A percentile compares a stretch with the other conserved stretches of the same genome.
Evolutionary conservation across 2,797 vertebrate genomes (phyloP).

Genomic region (Lutjanus campechanus): DNA sequence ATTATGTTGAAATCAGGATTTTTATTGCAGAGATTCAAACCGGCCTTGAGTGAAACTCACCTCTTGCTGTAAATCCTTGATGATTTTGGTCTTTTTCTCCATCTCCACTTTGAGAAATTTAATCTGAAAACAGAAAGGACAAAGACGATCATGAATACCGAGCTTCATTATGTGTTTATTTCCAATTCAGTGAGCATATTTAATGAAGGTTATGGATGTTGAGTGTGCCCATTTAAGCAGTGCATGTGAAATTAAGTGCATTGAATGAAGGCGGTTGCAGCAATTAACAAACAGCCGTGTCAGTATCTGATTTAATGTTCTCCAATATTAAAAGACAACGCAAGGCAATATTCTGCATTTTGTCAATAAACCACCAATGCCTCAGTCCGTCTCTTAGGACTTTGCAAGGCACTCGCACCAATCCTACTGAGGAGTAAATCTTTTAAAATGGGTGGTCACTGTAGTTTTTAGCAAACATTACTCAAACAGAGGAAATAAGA

Average conservation of each 20-base stretch:
- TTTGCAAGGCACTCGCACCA: not conserved
- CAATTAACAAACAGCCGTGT: not conserved
- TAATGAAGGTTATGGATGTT: slow-evolving; percentile 1
- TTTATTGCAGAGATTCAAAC: not conserved
- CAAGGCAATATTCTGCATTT: not conserved
- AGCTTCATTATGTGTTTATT: not conserved
- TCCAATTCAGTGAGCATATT: slow-evolving; percentile 13
- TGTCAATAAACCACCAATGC: not conserved
- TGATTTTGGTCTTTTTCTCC: slow-evolving; percentile 98
- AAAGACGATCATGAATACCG: slow-evolving; percentile 9
- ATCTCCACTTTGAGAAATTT: slow-evolving; percentile 98
- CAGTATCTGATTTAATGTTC: not conserved
- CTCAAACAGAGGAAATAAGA: not conserved
- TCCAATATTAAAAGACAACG: not conserved
- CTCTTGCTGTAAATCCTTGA: slow-evolving; percentile 98
- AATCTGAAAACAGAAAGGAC: slow-evolving; percentile 86
- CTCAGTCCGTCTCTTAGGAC: not conserved
- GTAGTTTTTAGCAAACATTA: not conserved
- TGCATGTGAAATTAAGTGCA: slow-evolving; percentile 16
- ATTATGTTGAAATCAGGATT: not conserved
- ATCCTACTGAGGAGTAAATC: not conserved
- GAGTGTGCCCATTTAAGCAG: not conserved
- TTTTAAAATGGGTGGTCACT: not conserved
- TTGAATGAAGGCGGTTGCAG: not conserved
- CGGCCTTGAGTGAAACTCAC: slow-evolving; percentile 80